These are phyloP conservation scores for Xylota sylvarum DNA, from an alignment of 2,888 invertebrate species.

Conservation along the genomic window DNA sequence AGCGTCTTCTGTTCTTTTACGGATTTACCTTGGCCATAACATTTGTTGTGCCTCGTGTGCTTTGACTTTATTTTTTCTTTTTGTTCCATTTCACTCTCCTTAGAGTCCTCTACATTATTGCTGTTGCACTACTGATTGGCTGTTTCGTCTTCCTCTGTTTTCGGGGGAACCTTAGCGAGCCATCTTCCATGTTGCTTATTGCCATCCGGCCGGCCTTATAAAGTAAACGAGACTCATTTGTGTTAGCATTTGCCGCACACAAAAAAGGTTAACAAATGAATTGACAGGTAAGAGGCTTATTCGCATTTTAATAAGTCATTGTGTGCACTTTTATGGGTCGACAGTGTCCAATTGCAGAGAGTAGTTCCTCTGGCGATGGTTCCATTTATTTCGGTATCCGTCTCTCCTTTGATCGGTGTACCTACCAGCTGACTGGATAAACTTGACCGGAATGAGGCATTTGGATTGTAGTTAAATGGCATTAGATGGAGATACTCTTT, in stretches of 20 bases:
- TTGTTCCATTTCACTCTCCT: constrained; percentile 30
- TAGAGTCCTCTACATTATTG: background rate
- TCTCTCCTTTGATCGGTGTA: too few species aligned
- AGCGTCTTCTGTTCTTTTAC: constrained; percentile 23
- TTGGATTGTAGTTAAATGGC: constrained; percentile 45
- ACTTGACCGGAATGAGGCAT: constrained; percentile 31
- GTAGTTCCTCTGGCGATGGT: constrained; percentile 8
- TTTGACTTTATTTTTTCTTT: constrained; percentile 8
- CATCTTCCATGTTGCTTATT: constrained; percentile 19
- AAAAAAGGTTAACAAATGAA: constrained; percentile 59
- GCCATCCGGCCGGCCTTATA: constrained; percentile 33
- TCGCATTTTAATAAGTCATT: constrained; percentile 74
- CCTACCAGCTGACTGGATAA: constrained; percentile 23
- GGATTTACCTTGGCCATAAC: constrained; percentile 22
- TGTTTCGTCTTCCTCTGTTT: constrained; percentile 20
- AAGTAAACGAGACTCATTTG: constrained; percentile 52
- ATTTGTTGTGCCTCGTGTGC: constrained; percentile 9
- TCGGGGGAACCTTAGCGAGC: background rate
- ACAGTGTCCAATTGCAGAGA: constrained; percentile 10
- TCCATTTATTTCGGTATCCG: background rate
- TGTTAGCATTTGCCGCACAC: constrained; percentile 42
- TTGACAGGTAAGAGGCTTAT: constrained; percentile 70
- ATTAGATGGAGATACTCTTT: constrained; percentile 22
- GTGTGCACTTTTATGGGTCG: constrained; percentile 49
- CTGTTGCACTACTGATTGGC: constrained; percentile 39